phyloP scores from a whole-genome alignment of 2,113 vertebrate species.

The Erythrolamprus reginae region DNA sequence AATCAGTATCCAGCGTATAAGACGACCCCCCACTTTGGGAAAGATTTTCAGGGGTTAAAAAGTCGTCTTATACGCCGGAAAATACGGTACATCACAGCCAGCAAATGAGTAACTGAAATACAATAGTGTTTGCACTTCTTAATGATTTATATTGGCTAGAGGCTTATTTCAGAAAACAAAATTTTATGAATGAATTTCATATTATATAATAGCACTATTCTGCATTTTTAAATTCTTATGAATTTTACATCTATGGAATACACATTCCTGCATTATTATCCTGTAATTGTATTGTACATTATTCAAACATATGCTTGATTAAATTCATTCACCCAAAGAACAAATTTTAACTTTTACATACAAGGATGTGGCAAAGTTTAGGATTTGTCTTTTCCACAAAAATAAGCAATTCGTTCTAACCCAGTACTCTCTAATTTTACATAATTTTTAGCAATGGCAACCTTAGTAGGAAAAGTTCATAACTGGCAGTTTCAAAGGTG shows the following conservation, averaged over 20 bases:
- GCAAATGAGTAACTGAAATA: constrained; percentile 12
- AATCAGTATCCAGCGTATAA: too few species aligned
- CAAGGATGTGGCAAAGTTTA: neutral
- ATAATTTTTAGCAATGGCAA: neutral
- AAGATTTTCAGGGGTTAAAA: too few species aligned
- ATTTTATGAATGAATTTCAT: neutral
- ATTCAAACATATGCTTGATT: neutral
- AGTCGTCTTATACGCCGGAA: too few species aligned
- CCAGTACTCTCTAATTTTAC: neutral
- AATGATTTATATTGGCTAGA: neutral
- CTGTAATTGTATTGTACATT: constrained; percentile 8
- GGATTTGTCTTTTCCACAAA: neutral
- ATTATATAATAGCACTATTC: neutral
- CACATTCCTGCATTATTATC: constrained; percentile 12
- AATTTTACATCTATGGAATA: constrained; percentile 17
- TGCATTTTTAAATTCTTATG: constrained; percentile 6
- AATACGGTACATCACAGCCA: neutral
- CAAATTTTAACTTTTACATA: neutral
- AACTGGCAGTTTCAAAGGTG: neutral
- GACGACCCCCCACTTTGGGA: too few species aligned
- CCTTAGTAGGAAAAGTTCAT: neutral
- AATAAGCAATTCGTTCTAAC: neutral
- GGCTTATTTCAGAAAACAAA: neutral
- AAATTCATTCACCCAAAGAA: constrained; percentile 7
- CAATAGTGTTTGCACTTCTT: neutral